Evolutionary conservation across 1,140 invertebrate species (phyloP), one percentile per base, ranked within the genome.

Genomic region (Euborellia annulipes): DNA sequence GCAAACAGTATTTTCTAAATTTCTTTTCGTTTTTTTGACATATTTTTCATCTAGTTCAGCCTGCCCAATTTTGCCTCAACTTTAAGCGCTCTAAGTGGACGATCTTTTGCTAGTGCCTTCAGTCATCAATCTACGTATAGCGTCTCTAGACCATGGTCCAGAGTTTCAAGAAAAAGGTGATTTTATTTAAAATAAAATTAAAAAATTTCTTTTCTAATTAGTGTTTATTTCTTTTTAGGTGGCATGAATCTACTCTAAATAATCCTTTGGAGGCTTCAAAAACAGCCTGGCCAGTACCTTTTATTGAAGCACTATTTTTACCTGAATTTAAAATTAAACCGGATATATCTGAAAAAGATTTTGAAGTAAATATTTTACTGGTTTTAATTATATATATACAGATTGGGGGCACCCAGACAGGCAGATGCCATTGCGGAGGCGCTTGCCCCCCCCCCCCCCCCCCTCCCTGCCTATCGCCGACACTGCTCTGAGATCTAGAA

Each of bases 271-370:
- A 68, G 59, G 67, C 65, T 27, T 75, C 77, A 46, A 83, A 82
- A 66, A 82, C 81, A 21, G 70, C 72, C 43, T 85, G 80, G 77
- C 81, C 84, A 16, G 73, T 87, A 2, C 68, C 79, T 36, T 68
- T 73, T 47, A 70, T 76, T 42, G 83, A 87, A 61, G 72, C 77
- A 2, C 68, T 81, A 42, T 90, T 90, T 63, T 63, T 87, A 34
- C 84, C 85, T 46, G 80, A 86, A 62, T 90, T 87, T 62, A 76
- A 78, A 55, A 70, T 84, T 18, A 71, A 68, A 50, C 68, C 70
- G 50, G 62, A 70, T 43, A 57, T 73, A 18, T 62, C 74, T 18
- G 72, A 78, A 55, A 68, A 68, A 46, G 67, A 77, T 53, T 82
- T 73, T 59, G 54, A 64, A 49, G 70, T 60, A 47, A 41, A 27